These are phyloP conservation scores for Pseudococcus longispinus DNA, from an alignment of 2,888 invertebrate species.

Conservation along the genomic window DNA sequence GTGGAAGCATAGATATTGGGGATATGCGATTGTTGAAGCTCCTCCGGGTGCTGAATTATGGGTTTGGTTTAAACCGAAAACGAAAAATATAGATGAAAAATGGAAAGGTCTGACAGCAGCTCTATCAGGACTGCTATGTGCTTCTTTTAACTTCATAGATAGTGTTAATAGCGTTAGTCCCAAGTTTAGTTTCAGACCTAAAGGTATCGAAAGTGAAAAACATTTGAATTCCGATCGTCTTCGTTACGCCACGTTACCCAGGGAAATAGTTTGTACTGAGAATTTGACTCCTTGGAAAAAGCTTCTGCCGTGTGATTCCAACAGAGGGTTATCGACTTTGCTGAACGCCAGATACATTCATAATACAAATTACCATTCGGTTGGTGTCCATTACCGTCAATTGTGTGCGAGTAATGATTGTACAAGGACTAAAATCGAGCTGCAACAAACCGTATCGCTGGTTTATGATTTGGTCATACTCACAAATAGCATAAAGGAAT, in stretches of 20 bases:
- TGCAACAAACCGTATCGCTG: constrained; percentile 84
- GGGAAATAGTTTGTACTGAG: constrained; percentile 98
- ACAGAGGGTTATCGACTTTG: constrained; percentile 83
- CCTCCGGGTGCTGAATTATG: constrained; percentile 93
- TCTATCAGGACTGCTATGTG: constrained; percentile 93
- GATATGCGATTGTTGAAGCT: constrained; percentile 87
- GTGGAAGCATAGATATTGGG: constrained; percentile 94
- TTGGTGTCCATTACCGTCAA: constrained; percentile 83
- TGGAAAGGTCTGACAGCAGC: constrained; percentile 91
- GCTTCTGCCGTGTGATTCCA: constrained; percentile 92
- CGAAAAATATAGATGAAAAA: constrained; percentile 73
- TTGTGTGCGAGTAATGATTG: constrained; percentile 70
- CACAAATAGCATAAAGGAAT: constrained; percentile 68
- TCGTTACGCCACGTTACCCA: constrained; percentile 88
- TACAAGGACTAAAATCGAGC: constrained; percentile 73
- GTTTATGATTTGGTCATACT: constrained; percentile 80
- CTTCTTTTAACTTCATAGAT: constrained; percentile 93
- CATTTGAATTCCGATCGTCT: constrained; percentile 68
- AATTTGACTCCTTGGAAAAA: constrained; percentile 99
- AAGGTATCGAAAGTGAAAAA: constrained; percentile 67
- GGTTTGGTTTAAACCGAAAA: constrained; percentile 84
- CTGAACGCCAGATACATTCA: constrained; percentile 90
- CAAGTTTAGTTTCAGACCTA: constrained; percentile 80
- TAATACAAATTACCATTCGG: constrained; percentile 90
- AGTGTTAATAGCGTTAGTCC: constrained; percentile 84